These are phyloP conservation scores for Steromphala cineraria DNA, from an alignment of 2,888 invertebrate species.

Conservation along the genomic window DNA sequence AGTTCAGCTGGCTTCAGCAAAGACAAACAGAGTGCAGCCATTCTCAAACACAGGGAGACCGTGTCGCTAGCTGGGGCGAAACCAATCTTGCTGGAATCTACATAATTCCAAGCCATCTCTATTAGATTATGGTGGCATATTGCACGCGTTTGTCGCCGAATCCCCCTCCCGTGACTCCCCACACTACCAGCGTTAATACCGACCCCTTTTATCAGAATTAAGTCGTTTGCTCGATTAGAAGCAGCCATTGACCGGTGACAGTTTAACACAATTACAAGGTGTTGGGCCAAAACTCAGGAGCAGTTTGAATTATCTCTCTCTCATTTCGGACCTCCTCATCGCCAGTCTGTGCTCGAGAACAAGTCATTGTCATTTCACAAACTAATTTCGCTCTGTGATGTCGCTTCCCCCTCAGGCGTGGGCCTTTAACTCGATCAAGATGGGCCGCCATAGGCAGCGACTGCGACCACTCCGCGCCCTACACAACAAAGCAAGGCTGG, in stretches of 20 bases:
- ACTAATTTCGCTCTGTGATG: conserved; percentile 21
- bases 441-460: not conserved
- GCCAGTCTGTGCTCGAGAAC: conserved; percentile 16
- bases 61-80: conserved; percentile 1
- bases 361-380: conserved; percentile 20
- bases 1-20: not conserved
- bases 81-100: conserved; percentile 26
- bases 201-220: conserved; percentile 26
- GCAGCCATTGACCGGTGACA: conserved; percentile 18
- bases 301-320: conserved; percentile 26
- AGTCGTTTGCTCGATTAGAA: conserved; percentile 29
- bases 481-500: not conserved
- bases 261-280: conserved; percentile 27
- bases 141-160: conserved; percentile 27
- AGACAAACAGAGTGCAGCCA: conserved; percentile 12
- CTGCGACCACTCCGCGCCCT: not conserved
- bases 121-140: conserved; percentile 31
- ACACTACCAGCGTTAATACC: conserved; percentile 16
- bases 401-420: not conserved
- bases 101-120: conserved; percentile 29
- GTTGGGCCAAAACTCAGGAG: conserved; percentile 20
- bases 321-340: conserved; percentile 16
- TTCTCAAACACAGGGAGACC: not conserved
- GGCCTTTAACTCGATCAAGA: conserved; percentile 24
- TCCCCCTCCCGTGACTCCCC: not conserved